Conservation (phyloP, 2,888 invertebrate species). For the Cheiracanthium punctorium region DNA sequence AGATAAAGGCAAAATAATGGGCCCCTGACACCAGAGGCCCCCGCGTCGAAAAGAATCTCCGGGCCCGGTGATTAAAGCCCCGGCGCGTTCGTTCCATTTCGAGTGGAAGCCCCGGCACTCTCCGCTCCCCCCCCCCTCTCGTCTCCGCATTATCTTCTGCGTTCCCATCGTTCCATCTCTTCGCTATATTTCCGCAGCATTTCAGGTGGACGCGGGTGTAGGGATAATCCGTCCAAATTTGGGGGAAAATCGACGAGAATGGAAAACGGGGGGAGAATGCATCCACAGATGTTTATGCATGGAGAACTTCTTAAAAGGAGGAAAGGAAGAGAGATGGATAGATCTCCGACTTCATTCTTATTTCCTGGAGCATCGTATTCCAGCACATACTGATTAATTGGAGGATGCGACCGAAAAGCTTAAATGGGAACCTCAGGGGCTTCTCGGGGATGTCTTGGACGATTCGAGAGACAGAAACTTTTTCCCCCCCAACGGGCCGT, state of each 20-base stretch:
- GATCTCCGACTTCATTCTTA: not conserved
- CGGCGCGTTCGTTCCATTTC: not conserved
- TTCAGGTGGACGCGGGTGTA: slow-evolving; percentile 49
- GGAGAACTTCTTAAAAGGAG: not conserved
- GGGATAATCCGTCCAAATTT: slow-evolving; percentile 38
- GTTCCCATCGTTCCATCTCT: too few species aligned
- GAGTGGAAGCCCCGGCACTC: not conserved
- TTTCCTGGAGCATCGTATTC: not conserved
- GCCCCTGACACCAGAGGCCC: slow-evolving; percentile 50
- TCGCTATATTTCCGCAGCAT: not conserved
- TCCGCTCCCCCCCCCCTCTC: too few species aligned
- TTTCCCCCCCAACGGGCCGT: too few species aligned
- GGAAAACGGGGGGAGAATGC: not conserved
- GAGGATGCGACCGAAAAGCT: not conserved
- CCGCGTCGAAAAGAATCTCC: slow-evolving; percentile 35
- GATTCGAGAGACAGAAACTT: too few species aligned
- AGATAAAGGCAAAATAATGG: slow-evolving; percentile 70
- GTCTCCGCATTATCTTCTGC: too few species aligned
- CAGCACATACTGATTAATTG: not conserved
- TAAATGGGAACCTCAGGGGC: too few species aligned
- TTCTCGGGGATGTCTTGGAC: too few species aligned
- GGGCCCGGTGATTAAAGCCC: slow-evolving; percentile 46
- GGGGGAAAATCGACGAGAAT: not conserved
- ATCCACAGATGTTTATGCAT: slow-evolving; percentile 8
- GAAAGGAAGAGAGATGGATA: not conserved